These are phyloP conservation scores for Lacerta viridis DNA, from an alignment of 2,797 vertebrate genomes.

Conservation along the genomic window DNA sequence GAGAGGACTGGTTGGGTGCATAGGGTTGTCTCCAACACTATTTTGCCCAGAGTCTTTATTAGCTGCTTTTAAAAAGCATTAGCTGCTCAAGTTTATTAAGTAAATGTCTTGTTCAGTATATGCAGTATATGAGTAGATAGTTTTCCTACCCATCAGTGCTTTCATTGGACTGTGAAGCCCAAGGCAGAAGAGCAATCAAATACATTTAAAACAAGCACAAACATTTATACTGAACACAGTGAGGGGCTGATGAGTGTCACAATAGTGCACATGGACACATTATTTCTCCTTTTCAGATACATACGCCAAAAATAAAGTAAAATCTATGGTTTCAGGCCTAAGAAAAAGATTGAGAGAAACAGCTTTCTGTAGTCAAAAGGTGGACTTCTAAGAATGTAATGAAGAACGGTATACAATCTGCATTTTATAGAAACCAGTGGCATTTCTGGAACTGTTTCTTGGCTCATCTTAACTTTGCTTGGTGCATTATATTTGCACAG, in stretches of 20 bases:
- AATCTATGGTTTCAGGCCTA: not conserved
- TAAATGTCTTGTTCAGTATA: not conserved
- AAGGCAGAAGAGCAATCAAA: slow-evolving; percentile 13
- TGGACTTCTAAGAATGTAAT: not conserved
- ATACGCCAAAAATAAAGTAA: not conserved
- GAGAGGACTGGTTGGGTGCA: not conserved
- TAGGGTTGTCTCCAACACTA: not conserved
- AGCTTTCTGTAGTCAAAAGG: slow-evolving; percentile 6
- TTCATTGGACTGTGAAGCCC: not conserved
- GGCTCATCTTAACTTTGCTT: slow-evolving; percentile 56
- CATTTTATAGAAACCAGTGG: not conserved
- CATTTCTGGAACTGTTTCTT: not conserved
- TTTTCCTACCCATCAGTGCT: not conserved
- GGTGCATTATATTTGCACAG: slow-evolving; percentile 46
- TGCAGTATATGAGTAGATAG: not conserved
- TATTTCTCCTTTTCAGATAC: not conserved
- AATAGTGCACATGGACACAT: not conserved
- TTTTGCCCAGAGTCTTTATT: not conserved
- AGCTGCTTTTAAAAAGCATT: not conserved
- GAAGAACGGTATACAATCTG: not conserved
- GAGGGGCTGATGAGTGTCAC: not conserved
- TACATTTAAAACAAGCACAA: not conserved
- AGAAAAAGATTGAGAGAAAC: not conserved
- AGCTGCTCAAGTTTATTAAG: slow-evolving; percentile 1
- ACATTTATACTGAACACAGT: not conserved